These are phyloP conservation scores for Cephus nigrinus DNA, from an alignment of 2,888 invertebrate species.

Conservation along the genomic window DNA sequence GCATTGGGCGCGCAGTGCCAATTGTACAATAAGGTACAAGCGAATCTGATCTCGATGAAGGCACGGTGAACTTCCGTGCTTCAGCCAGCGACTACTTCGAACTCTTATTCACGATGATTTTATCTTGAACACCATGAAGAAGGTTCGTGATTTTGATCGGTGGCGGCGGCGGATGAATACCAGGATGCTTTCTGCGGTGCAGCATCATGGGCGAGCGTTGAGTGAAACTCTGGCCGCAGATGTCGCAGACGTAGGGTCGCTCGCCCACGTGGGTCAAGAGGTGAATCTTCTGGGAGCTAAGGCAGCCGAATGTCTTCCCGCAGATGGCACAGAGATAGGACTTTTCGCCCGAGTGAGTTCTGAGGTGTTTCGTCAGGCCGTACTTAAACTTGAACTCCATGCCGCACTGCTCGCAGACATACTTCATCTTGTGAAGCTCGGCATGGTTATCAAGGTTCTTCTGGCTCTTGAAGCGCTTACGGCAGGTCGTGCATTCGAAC, in stretches of 20 bases:
- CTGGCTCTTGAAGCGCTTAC: conserved; percentile 55
- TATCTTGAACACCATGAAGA: conserved; percentile 55
- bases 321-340: conserved; percentile 56
- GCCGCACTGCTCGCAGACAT: conserved; percentile 59
- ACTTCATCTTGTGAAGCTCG: conserved; percentile 55
- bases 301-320: conserved; percentile 54
- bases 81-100: conserved; percentile 8
- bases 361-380: conserved; percentile 55
- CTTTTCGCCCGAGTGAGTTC: conserved; percentile 56
- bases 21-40: no score
- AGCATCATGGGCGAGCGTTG: conserved; percentile 60
- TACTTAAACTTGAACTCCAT: conserved; percentile 59
- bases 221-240: conserved; percentile 58
- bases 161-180: conserved; percentile 53
- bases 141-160: conserved; percentile 59
- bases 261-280: conserved; percentile 54
- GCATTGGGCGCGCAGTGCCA: no score
- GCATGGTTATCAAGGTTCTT: conserved; percentile 53
- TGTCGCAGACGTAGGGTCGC: conserved; percentile 57
- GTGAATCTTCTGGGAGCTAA: conserved; percentile 57
- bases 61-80: no score
- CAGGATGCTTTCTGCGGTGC: conserved; percentile 57
- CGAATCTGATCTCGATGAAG: no score
- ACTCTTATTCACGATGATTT: conserved; percentile 46
- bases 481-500: conserved; percentile 51